These are phyloP conservation scores for Myxocyprinus asiaticus DNA, from an alignment of 2,113 vertebrate genomes.

Conservation along the genomic window DNA sequence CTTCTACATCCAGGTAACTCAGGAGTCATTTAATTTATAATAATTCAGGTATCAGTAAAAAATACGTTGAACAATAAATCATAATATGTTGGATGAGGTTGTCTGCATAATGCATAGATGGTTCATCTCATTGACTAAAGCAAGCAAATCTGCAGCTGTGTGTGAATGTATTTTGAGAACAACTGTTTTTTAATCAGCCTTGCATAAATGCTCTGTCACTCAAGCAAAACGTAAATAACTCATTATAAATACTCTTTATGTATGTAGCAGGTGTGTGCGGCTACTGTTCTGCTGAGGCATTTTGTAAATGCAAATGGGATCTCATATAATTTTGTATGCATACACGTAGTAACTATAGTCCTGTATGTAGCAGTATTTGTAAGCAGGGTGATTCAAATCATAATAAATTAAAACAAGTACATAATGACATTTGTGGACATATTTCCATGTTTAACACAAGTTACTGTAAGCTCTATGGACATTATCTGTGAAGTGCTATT, in stretches of 20 bases:
- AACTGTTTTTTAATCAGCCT: slow-evolving; percentile 17
- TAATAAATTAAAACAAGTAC: no score
- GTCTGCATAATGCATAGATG: not conserved
- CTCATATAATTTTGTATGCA: no score
- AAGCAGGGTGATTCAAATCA: no score
- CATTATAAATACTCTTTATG: slow-evolving; percentile 10
- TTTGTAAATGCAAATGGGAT: not conserved
- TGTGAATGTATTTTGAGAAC: slow-evolving; percentile 32
- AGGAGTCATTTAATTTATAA: not conserved
- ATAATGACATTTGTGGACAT: no score
- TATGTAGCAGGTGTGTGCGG: not conserved
- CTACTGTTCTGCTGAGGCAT: not conserved
- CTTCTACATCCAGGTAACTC: slow-evolving; percentile 93
- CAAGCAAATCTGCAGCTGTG: slow-evolving; percentile 47
- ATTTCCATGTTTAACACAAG: no score
- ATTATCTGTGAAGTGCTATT: no score
- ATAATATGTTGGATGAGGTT: not conserved
- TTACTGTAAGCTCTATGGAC: no score
- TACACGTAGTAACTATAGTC: no score
- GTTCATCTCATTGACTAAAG: not conserved
- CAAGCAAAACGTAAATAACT: slow-evolving; percentile 63
- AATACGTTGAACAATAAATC: not conserved
- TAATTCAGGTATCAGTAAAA: not conserved
- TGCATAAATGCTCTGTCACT: slow-evolving; percentile 64
- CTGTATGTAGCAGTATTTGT: no score